Evolutionary conservation across 2,797 vertebrate species (phyloP).

Genomic region (Aphelocoma californica): DNA sequence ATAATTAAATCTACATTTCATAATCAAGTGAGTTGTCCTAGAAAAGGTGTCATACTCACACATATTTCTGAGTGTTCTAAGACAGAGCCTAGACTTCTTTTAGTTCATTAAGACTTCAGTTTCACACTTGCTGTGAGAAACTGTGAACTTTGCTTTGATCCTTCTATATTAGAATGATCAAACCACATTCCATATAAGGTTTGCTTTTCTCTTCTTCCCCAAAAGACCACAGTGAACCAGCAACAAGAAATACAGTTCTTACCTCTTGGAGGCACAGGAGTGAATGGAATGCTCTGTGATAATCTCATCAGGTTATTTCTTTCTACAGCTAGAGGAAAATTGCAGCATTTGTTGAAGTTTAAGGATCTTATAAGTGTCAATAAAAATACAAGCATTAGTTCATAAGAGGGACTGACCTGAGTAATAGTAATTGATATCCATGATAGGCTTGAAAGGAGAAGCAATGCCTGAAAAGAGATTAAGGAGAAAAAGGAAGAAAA

Average conservation of each 20-base stretch:
- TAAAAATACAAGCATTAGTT: background rate
- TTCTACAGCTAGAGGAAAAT: slow-evolving; percentile 88
- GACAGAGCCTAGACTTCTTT: background rate
- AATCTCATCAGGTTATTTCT: slow-evolving; percentile 99
- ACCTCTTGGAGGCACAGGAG: slow-evolving; percentile 97
- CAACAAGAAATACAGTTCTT: slow-evolving; percentile 29
- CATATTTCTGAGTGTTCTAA: background rate
- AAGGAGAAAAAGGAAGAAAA: background rate
- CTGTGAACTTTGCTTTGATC: background rate
- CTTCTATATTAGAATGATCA: background rate
- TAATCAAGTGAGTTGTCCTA: background rate
- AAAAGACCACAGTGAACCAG: background rate
- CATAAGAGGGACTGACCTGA: slow-evolving; percentile 83
- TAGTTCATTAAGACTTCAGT: background rate
- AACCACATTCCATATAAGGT: background rate
- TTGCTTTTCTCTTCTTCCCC: background rate
- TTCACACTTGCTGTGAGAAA: background rate
- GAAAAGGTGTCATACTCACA: background rate
- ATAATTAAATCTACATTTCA: background rate
- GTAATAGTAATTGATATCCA: slow-evolving; percentile 94
- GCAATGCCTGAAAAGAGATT: slow-evolving; percentile 84
- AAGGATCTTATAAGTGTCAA: background rate
- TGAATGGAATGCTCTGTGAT: slow-evolving; percentile 98
- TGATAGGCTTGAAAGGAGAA: slow-evolving; percentile 94
- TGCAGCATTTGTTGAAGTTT: slow-evolving; percentile 6